Evolutionary conservation across 2,797 vertebrate genomes (phyloP), one percentile per base, ranked within the genome.

Genomic region (Syngnathus rostellatus): DNA sequence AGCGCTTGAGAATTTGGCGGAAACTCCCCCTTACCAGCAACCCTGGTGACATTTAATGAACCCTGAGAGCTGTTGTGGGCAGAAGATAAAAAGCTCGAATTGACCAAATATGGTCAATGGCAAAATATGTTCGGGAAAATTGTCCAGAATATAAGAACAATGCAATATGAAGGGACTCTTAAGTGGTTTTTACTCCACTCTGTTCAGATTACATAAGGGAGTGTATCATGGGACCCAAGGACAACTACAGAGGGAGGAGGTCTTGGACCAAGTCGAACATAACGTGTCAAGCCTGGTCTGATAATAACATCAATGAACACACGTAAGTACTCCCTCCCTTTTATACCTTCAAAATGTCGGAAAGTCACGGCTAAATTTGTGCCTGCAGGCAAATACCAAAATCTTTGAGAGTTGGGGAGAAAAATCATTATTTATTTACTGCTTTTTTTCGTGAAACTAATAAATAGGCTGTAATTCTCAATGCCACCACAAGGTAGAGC

Each of bases 231-330:
- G 92, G 93, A 74, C 93, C 93, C 88, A 95, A 94, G 74, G 90
- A 92, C 76, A 92, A 89, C 82, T 99, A 99, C 81, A 95, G 94
- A 85, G 97, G 97, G 69, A 94, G 90, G 0, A 91, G 91, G 71
- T 94, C 94, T 58, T 86, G 93, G 84, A 99, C 95, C 1, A 97
- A 88, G 88, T 95, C 92, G 16, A 96, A 95, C 82, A 93, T 96
- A 72, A 91, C 89, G 61, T 99, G 97, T 83, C 97, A 99, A 78
- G 90, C 94, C 8, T 99, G 96, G 97, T 93, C 91, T 80, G 95
- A 95, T 75, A 95, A 94, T 83, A 93, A 93, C 81, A 96, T 97
- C 73, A 96, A 98, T 25, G 96, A 99, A 68, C 97, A 99, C 91
- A 95, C 91, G 95, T 97, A 92, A 94, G 93, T 84, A 21, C 23